Conservation (phyloP, 2,113 vertebrate genomes). For the Perca fluviatilis region DNA sequence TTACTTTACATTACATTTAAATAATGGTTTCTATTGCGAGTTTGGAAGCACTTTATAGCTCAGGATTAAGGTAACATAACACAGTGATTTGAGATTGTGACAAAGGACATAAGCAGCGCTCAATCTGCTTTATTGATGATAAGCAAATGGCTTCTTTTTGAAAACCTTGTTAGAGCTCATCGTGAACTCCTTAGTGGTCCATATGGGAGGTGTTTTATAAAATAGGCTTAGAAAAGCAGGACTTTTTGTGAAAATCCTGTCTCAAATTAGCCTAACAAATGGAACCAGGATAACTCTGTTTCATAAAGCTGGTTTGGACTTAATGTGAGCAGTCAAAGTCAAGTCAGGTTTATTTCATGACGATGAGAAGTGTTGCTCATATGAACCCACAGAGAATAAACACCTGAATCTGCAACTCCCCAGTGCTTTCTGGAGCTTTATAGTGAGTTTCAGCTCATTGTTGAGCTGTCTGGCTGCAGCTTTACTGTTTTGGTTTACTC, state of each 20-base stretch:
- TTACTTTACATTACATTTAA: constrained; percentile 42
- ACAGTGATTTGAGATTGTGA: constrained; percentile 43
- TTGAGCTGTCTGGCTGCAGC: neutral
- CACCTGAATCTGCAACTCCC: neutral
- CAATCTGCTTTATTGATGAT: constrained; percentile 5
- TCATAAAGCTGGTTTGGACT: constrained; percentile 16
- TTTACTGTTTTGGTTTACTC: neutral
- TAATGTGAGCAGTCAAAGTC: neutral
- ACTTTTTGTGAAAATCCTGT: neutral
- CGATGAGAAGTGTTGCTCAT: neutral
- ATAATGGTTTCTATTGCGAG: constrained; percentile 74
- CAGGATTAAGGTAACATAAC: constrained; percentile 75
- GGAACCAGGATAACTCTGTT: neutral
- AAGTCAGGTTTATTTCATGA: neutral
- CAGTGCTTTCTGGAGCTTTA: neutral
- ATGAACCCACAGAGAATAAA: neutral
- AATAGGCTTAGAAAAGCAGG: neutral
- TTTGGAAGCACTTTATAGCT: constrained; percentile 84
- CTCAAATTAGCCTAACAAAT: neutral
- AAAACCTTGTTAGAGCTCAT: neutral
- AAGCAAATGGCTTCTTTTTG: constrained; percentile 21
- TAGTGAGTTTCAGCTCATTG: neutral
- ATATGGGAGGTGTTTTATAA: constrained; percentile 46
- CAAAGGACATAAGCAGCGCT: constrained; percentile 46
- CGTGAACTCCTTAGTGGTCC: constrained; percentile 30